A percentile compares a stretch with the other conserved stretches of the same genome.
phyloP scores from a whole-genome alignment of 2,797 vertebrate genomes.

The Halcyon badia region DNA sequence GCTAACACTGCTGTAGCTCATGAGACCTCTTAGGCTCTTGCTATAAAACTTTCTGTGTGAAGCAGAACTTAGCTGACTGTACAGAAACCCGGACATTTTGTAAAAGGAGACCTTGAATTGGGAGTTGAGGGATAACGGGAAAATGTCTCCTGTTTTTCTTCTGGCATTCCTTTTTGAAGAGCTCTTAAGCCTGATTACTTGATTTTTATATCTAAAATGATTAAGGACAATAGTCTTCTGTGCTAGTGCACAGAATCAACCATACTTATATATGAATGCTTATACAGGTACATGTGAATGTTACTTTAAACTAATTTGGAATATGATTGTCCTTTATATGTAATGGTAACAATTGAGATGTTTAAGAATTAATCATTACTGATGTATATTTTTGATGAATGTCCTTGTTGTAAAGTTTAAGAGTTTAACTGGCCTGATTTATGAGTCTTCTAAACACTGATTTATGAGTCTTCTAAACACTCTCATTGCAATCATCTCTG shows the following conservation, averaged over 20 bases:
- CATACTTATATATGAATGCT: not conserved
- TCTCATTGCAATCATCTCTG: not conserved
- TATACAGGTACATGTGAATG: not conserved
- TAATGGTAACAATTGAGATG: not conserved
- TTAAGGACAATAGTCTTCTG: not conserved
- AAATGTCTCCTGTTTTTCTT: not conserved
- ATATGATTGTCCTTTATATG: not conserved
- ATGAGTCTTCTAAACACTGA: not conserved
- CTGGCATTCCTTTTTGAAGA: not conserved
- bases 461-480: not conserved
- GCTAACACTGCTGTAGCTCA: not conserved
- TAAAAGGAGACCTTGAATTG: not conserved
- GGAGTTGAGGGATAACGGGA: not conserved
- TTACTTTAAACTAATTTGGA: not conserved
- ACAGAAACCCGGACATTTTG: not conserved
- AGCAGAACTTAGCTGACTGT: not conserved
- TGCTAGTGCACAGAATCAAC: too few species aligned
- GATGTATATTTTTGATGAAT: not conserved
- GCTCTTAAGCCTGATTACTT: not conserved
- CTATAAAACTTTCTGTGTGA: not conserved
- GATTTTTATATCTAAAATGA: not conserved
- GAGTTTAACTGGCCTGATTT: not conserved
- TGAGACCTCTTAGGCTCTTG: not conserved
- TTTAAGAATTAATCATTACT: not conserved
- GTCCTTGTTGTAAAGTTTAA: not conserved